A percentile compares a stretch with the other conserved stretches of the same genome.
Evolutionary conservation across 2,113 vertebrate genomes (phyloP).

Genomic region (Gambusia affinis): DNA sequence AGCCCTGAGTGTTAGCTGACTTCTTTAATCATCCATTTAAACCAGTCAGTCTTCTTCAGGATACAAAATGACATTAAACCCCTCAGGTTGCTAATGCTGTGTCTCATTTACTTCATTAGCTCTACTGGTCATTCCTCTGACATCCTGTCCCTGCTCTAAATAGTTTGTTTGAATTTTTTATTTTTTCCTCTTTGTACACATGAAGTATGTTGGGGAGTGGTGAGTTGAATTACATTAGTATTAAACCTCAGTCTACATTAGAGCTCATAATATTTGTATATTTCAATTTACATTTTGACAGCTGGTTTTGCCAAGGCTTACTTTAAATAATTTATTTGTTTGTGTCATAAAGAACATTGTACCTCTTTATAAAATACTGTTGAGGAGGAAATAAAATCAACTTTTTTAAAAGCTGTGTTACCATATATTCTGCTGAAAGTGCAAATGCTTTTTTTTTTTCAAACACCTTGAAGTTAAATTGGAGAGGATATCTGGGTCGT

Average conservation of each 20-base stretch:
- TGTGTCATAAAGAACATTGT: neutral
- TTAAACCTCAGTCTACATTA: neutral
- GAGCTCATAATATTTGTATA: no score
- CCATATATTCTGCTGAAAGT: slow-evolving; percentile 36
- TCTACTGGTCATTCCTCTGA: no score
- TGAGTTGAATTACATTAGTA: neutral
- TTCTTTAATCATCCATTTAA: no score
- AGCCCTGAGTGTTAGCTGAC: no score
- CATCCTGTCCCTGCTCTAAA: no score
- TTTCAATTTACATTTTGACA: neutral
- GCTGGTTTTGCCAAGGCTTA: neutral
- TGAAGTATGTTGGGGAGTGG: no score
- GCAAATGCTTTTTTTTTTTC: slow-evolving; percentile 45
- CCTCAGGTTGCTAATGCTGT: no score
- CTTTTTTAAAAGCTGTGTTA: neutral
- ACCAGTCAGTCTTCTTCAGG: no score
- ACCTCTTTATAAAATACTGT: neutral
- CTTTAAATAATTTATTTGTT: neutral
- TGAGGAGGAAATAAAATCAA: neutral
- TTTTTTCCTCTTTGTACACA: neutral
- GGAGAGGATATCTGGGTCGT: slow-evolving; percentile 43
- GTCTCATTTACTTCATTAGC: no score
- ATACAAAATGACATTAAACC: no score
- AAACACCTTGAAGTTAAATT: slow-evolving; percentile 64
- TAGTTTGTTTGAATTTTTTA: no score